These are phyloP conservation scores for Trididemnum miniatum DNA, from an alignment of 23 tunicate species.

Conservation along the genomic window DNA sequence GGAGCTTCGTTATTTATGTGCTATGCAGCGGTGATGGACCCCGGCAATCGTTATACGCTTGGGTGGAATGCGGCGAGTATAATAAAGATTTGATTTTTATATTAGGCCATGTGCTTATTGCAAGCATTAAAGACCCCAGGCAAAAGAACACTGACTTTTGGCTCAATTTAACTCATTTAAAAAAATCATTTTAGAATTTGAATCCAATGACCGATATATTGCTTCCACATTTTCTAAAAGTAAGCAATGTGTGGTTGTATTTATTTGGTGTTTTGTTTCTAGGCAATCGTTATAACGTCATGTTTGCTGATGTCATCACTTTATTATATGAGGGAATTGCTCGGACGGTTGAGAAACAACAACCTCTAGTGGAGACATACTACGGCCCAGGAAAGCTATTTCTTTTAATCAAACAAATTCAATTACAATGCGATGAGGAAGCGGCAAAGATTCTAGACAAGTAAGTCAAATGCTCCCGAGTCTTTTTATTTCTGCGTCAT, in stretches of 20 bases:
- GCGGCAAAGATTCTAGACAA: constrained; percentile 34
- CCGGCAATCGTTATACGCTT: neutral
- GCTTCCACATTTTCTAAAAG: too few species aligned
- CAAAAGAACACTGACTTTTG: too few species aligned
- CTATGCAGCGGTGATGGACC: too few species aligned
- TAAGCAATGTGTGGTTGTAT: too few species aligned
- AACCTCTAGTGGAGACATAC: constrained; percentile 96
- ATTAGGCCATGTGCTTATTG: too few species aligned
- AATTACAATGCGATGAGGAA: constrained; percentile 88
- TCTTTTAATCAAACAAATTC: constrained; percentile 75
- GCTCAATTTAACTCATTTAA: too few species aligned
- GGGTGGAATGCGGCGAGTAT: neutral
- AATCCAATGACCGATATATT: too few species aligned
- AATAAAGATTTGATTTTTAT: neutral
- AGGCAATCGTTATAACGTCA: constrained; percentile 52
- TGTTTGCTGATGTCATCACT: constrained; percentile 86
- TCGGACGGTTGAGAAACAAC: constrained; percentile 88
- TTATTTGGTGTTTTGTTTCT: neutral
- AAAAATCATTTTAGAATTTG: too few species aligned
- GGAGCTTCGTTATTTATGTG: too few species aligned
- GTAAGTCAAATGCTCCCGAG: constrained; percentile 9
- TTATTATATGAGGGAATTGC: constrained; percentile 93
- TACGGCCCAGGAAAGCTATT: constrained; percentile 98
- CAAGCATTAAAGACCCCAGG: too few species aligned
- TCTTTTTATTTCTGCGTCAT: too few species aligned